Evolutionary conservation across 2,888 invertebrate species (phyloP).

Genomic region (Galerucella nymphaeae): DNA sequence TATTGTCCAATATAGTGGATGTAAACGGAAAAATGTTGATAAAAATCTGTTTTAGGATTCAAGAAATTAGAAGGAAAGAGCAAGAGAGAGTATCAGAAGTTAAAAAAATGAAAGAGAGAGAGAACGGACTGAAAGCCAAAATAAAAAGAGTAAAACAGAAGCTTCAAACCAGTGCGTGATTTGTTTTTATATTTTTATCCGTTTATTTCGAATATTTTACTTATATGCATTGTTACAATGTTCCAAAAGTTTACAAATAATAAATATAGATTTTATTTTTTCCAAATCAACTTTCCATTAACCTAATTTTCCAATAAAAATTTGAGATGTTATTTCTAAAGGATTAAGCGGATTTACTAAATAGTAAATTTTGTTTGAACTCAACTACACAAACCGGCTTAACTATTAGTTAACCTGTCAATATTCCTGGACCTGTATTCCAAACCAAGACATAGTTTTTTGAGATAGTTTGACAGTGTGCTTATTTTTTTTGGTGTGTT

Average conservation of each 20-base stretch:
- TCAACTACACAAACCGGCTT: too few species aligned
- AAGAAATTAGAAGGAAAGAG: conserved; percentile 69
- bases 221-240: conserved; percentile 44
- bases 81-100: conserved; percentile 69
- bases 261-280: conserved; percentile 44
- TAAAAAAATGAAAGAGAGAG: conserved; percentile 71
- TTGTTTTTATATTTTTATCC: conserved; percentile 35
- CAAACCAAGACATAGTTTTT: too few species aligned
- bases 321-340: too few species aligned
- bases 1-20: not conserved
- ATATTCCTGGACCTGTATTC: too few species aligned
- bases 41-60: conserved; percentile 65
- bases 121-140: conserved; percentile 75
- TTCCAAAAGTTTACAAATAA: conserved; percentile 42
- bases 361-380: too few species aligned
- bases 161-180: conserved; percentile 44
- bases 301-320: not conserved
- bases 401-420: too few species aligned
- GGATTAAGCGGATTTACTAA: not conserved
- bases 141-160: conserved; percentile 68
- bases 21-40: not conserved
- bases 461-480: too few species aligned
- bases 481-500: too few species aligned
- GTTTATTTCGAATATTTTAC: conserved; percentile 48
- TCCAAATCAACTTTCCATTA: conserved; percentile 3